Evolutionary conservation across 1,140 invertebrate species (phyloP).

Genomic region (Adelges cooleyi): DNA sequence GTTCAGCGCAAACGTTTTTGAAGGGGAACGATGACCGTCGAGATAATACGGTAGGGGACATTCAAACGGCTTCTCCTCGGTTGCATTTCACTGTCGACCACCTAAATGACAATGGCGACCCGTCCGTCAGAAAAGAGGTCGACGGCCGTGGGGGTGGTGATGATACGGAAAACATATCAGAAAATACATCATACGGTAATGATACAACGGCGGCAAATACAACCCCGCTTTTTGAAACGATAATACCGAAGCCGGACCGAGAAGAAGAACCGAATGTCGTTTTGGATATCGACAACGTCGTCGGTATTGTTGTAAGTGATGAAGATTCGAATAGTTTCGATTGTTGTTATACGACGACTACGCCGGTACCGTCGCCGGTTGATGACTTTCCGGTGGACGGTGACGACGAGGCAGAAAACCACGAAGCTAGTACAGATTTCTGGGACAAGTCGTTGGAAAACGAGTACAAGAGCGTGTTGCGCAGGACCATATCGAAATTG

Average conservation of each 20-base stretch:
- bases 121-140: too few relatives aligned
- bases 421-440: background rate
- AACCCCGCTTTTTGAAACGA: too few relatives aligned
- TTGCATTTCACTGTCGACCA: too few relatives aligned
- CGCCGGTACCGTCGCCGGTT: background rate
- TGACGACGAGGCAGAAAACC: background rate
- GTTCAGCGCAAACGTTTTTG: too few relatives aligned
- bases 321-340: too few relatives aligned
- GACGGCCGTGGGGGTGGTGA: background rate
- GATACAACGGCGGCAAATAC: too few relatives aligned
- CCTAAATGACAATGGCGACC: too few relatives aligned
- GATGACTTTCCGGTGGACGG: background rate
- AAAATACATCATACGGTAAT: background rate
- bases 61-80: too few relatives aligned
- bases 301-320: too few relatives aligned
- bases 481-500: constrained; percentile 4
- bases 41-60: too few relatives aligned
- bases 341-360: too few relatives aligned
- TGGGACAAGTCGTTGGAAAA: constrained; percentile 17
- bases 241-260: too few relatives aligned
- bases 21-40: background rate
- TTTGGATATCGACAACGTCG: background rate
- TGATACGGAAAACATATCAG: background rate
- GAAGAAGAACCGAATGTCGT: background rate
- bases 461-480: constrained; percentile 2